Evolutionary conservation across 2,797 vertebrate species (phyloP), one percentile per base, ranked within the genome.

Genomic region (Enteromius mattozi): DNA sequence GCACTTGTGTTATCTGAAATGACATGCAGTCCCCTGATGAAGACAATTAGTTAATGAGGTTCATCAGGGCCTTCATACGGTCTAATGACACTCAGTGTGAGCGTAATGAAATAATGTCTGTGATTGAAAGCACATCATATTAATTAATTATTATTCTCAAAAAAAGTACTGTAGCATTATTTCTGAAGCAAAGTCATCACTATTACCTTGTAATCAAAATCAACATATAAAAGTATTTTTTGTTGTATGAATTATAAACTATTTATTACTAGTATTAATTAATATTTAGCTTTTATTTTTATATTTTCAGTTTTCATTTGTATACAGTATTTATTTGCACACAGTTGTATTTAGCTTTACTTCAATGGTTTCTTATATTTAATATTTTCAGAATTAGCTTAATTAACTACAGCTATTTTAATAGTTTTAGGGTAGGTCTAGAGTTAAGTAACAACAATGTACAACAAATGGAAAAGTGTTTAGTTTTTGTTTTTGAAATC

Each of bases 11-110:
- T 33, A 59, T 81, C 42, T 63, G 30, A 74, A 70, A 33, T 1
- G 12, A 27, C 37, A 45, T 45, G 37, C 19, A 72, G 51, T 81
- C 24, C 51, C 37, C 27, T 45, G 10, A 71, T 10, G 8, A 30
- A 56, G 51, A 45, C 37, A 81, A 81, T 81, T 81, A 30, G 24
- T 81, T 81, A 81, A 74, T 35, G 49, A 74, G 40, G 27, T 81
- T 72, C 17, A 81, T 81, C 24, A 72, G 5, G 35, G 37, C 0
- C 27, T 61, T 71, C 37, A n/a, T 61, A 70, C 10, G 24, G 35
- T 68, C 13, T 68, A 80, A 69, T 71, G 10, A 71, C 24, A 71
- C 35, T 70, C 51, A 40, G n/a, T 27, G 37, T 81, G 51, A 71
- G 3, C 8, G 33, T 71, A 81, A 30, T 81, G 35, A 59, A 69